Evolutionary conservation across 2,888 invertebrate species (phyloP).

Genomic region (Halictus quadricinctus): DNA sequence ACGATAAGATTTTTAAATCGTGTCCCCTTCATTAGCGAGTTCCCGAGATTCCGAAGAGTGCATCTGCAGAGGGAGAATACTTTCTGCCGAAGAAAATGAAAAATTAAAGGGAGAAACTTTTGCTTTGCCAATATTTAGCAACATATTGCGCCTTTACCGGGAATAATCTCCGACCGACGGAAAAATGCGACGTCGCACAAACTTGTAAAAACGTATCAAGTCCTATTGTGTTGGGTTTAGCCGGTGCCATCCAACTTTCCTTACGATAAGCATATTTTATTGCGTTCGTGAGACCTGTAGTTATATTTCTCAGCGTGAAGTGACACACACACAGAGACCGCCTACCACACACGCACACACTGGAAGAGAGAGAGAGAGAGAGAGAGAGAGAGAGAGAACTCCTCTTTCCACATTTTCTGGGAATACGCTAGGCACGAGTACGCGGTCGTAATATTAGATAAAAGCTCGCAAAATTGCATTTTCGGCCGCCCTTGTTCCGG

Average conservation of each 20-base stretch:
- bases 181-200: not conserved
- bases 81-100: not conserved
- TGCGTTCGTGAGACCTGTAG: conserved; percentile 16
- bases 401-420: conserved; percentile 58
- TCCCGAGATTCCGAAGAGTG: not conserved
- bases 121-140: not conserved
- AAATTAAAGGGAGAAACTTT: not conserved
- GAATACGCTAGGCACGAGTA: conserved; percentile 50
- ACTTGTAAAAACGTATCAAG: conserved; percentile 21
- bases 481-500: conserved; percentile 61
- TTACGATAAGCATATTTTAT: conserved; percentile 42
- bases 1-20: not conserved
- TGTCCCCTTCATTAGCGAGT: no score
- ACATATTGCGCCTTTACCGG: not conserved
- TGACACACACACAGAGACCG: conserved; percentile 8
- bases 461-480: conserved; percentile 70
- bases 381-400: conserved; percentile 2
- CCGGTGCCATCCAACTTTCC: conserved; percentile 11
- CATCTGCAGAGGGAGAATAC: not conserved
- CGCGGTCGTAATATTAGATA: conserved; percentile 65
- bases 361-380: not conserved
- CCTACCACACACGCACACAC: not conserved
- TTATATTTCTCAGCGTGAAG: conserved; percentile 41
- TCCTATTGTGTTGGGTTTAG: conserved; percentile 11
- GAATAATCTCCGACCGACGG: not conserved